Conservation (phyloP, 1,140 invertebrate species). For the Drosophila cardini region DNA sequence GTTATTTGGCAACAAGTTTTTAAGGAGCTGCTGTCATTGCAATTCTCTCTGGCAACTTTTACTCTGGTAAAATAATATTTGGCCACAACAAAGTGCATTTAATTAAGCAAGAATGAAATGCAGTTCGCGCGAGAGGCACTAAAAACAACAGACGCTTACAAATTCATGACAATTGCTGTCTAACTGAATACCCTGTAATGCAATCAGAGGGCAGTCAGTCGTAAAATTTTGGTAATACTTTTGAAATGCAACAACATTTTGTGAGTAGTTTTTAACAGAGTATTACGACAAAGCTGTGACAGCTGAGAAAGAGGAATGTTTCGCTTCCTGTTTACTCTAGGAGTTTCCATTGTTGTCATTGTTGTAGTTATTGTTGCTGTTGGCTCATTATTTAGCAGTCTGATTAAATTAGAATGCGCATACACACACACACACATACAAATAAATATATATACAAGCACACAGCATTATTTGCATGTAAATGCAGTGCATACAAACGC, state of each 20-base stretch:
- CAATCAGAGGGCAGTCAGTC: background rate
- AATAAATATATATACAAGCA: conserved; percentile 29
- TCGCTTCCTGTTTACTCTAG: conserved; percentile 27
- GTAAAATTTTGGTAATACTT: background rate
- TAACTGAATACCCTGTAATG: conserved; percentile 4
- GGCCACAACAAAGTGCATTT: conserved; percentile 72
- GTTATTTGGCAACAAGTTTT: conserved; percentile 49
- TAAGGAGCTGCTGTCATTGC: conserved; percentile 31
- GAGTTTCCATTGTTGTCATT: conserved; percentile 24
- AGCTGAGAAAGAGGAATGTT: conserved; percentile 19
- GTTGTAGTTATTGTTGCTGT: conserved; percentile 26
- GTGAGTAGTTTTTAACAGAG: conserved; percentile 13
- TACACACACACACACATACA: conserved; percentile 1
- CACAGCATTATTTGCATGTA: conserved; percentile 41
- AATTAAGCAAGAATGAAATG: conserved; percentile 68
- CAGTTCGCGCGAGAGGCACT: conserved; percentile 37
- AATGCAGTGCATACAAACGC: conserved; percentile 46
- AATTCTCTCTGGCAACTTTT: conserved; percentile 43
- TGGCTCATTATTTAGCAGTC: conserved; percentile 76
- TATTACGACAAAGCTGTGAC: conserved; percentile 30
- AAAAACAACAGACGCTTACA: conserved; percentile 19
- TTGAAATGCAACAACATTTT: background rate
- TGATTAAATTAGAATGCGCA: conserved; percentile 74
- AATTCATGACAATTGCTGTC: background rate
- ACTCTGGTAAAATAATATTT: conserved; percentile 73